These are phyloP conservation scores for Cossypha caffra DNA, from an alignment of 2,797 vertebrate genomes.

Conservation along the genomic window DNA sequence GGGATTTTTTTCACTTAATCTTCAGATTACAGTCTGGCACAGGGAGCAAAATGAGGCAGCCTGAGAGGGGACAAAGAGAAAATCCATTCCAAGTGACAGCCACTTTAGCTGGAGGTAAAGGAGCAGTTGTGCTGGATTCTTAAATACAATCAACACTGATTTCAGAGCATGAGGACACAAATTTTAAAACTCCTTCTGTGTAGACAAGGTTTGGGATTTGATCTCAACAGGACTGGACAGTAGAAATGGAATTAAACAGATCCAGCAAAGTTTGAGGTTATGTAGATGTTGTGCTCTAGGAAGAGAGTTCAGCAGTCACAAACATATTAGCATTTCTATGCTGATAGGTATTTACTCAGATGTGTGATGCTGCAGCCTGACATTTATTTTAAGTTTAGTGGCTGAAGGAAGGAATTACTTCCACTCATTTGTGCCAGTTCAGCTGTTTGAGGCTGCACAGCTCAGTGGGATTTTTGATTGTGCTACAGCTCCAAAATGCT, in stretches of 20 bases:
- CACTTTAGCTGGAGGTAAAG: not conserved
- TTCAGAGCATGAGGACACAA: not conserved
- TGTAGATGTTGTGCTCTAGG: not conserved
- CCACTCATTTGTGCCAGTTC: not conserved
- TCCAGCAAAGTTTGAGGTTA: not conserved
- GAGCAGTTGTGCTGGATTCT: not conserved
- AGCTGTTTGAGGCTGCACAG: conserved; percentile 11
- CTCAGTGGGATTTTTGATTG: not conserved
- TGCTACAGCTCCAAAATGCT: not conserved
- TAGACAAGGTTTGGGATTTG: not conserved
- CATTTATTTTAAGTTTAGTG: not conserved
- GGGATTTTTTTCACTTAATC: not conserved
- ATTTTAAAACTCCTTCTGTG: not conserved
- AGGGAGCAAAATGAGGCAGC: not conserved
- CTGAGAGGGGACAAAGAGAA: not conserved
- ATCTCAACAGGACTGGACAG: not conserved
- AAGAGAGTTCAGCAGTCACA: not conserved
- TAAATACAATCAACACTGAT: not conserved
- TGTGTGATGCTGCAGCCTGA: conserved; percentile 12
- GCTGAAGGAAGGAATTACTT: conserved; percentile 47
- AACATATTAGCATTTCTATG: not conserved
- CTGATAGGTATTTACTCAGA: not conserved
- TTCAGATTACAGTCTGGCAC: not conserved
- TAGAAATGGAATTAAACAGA: not conserved
- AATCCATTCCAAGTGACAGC: not conserved